These are phyloP conservation scores for Tubulanus polymorphus DNA, from an alignment of 2,888 invertebrate species.

Conservation along the genomic window DNA sequence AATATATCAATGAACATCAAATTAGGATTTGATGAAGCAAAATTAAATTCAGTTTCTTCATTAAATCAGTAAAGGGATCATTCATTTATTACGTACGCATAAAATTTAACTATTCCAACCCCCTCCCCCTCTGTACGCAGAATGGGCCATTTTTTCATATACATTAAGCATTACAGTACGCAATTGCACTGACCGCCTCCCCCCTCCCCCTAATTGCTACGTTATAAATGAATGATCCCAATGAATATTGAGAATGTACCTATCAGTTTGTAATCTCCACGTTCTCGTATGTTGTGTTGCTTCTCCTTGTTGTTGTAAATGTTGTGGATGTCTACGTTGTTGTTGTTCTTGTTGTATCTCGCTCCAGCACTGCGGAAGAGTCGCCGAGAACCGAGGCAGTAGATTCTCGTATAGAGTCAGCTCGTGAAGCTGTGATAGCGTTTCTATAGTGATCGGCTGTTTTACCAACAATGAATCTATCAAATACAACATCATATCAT, in stretches of 20 bases:
- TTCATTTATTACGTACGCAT: too few relatives aligned
- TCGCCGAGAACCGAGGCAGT: slow-evolving; percentile 72
- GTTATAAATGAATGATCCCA: neutral
- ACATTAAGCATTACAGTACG: too few relatives aligned
- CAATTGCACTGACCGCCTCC: too few relatives aligned
- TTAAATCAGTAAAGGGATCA: too few relatives aligned
- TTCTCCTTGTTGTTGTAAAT: slow-evolving; percentile 64
- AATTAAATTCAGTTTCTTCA: neutral
- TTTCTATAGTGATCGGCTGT: slow-evolving; percentile 59
- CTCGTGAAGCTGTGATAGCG: slow-evolving; percentile 65
- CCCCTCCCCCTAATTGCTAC: neutral
- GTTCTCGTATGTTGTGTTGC: slow-evolving; percentile 75
- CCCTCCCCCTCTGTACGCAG: too few relatives aligned
- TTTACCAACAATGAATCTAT: slow-evolving; percentile 43
- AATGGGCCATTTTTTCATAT: too few relatives aligned
- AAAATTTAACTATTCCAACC: too few relatives aligned
- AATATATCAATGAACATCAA: too few relatives aligned
- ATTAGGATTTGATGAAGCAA: neutral
- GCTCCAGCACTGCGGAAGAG: slow-evolving; percentile 89
- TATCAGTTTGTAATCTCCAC: slow-evolving; percentile 83
- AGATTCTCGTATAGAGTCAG: slow-evolving; percentile 73
- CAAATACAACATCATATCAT: too few relatives aligned
- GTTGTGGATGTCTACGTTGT: slow-evolving; percentile 81
- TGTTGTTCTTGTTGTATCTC: slow-evolving; percentile 88
- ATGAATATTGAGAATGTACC: too few relatives aligned